phyloP scores from a whole-genome alignment of 2,888 invertebrate species.

The Tigriopus californicus region DNA sequence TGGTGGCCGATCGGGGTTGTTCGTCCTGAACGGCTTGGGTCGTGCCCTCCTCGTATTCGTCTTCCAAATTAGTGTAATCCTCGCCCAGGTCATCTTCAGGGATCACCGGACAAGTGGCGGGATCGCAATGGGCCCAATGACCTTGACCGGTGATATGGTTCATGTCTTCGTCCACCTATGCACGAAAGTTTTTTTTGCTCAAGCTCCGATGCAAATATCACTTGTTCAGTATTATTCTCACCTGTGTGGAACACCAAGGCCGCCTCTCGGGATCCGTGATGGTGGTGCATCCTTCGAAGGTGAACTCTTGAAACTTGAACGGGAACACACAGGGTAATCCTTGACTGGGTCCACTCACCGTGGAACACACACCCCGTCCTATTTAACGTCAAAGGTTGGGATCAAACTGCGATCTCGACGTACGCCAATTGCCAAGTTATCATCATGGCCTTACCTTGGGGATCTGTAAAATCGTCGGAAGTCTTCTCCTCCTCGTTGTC shows the following conservation, averaged over 20 bases:
- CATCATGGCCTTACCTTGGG: no score
- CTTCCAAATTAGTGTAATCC: background rate
- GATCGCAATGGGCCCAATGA: background rate
- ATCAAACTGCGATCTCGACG: no score
- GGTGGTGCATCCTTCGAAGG: background rate
- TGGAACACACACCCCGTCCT: no score
- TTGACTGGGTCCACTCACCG: background rate
- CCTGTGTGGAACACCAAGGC: conserved; percentile 7
- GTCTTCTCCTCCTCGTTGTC: no score
- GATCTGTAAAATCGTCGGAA: no score
- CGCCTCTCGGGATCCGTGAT: conserved; percentile 1
- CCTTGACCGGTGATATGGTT: background rate
- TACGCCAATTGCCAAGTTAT: no score
- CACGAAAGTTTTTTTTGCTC: background rate
- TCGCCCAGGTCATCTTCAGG: background rate
- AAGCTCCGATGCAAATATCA: background rate
- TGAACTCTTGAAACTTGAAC: background rate
- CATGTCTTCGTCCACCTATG: background rate
- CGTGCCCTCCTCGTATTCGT: background rate
- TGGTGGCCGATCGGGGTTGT: background rate
- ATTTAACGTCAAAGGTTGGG: no score
- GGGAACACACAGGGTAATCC: conserved; percentile 1
- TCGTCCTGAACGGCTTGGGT: no score
- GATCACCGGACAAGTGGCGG: no score
- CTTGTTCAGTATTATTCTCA: background rate